Conservation (phyloP, 2,888 invertebrate genomes). For the Augochlorella aurata region DNA sequence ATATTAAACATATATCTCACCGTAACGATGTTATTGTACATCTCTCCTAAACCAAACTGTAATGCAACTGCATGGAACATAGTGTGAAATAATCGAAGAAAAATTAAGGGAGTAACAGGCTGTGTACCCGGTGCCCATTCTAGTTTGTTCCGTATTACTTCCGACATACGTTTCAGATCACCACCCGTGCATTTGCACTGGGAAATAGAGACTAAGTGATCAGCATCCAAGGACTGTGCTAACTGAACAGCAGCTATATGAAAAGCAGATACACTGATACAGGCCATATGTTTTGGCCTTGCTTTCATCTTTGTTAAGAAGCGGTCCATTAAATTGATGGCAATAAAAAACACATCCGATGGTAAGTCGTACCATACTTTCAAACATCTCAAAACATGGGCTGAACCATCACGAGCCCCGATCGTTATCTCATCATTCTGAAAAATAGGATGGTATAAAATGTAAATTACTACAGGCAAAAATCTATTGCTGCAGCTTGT, state of each 20-base stretch:
- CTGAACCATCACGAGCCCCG: conserved; percentile 90
- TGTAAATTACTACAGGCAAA: background rate
- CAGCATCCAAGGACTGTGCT: conserved; percentile 85
- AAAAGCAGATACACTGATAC: conserved; percentile 93
- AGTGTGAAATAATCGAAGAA: conserved; percentile 86
- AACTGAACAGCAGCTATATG: conserved; percentile 90
- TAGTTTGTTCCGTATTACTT: conserved; percentile 90
- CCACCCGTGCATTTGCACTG: conserved; percentile 92
- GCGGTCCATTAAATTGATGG: conserved; percentile 90
- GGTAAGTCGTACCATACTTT: conserved; percentile 94
- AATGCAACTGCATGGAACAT: conserved; percentile 85
- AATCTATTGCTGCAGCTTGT: background rate
- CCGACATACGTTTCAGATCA: conserved; percentile 93
- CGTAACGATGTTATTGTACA: conserved; percentile 83
- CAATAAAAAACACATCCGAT: conserved; percentile 89
- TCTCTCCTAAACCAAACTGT: conserved; percentile 83
- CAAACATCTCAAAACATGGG: conserved; percentile 90
- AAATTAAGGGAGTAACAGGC: conserved; percentile 86
- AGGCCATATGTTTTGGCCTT: conserved; percentile 91
- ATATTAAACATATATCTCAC: conserved; percentile 73
- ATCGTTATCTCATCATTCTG: conserved; percentile 89
- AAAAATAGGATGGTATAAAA: background rate
- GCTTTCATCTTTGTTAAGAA: conserved; percentile 93
- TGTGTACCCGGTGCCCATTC: conserved; percentile 85
- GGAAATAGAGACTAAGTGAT: conserved; percentile 87